Conservation (phyloP, 2,113 vertebrate genomes). For the Asarcornis scutulata region DNA sequence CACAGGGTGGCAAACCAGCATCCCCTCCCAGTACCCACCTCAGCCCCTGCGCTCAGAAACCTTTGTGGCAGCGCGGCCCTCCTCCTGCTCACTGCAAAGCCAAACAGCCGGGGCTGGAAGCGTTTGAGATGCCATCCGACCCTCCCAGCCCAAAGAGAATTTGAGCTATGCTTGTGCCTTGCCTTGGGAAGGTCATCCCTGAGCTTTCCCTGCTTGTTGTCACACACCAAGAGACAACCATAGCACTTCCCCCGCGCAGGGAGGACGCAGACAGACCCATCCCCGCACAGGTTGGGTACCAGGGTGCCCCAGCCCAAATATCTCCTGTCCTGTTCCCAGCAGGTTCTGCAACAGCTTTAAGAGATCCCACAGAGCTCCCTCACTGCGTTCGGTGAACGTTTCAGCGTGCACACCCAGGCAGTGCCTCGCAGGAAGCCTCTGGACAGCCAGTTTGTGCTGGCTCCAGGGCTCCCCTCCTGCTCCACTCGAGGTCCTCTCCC, state of each 20-base stretch:
- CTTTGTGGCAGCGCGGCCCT: background rate
- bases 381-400: accelerated
- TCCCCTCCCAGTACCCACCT: background rate
- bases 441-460: background rate
- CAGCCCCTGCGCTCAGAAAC: background rate
- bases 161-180: background rate
- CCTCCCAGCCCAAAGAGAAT: background rate
- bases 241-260: accelerated
- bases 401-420: background rate
- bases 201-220: background rate
- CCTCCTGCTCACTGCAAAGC: background rate
- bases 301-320: background rate
- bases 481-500: background rate
- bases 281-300: accelerated
- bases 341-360: background rate
- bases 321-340: background rate
- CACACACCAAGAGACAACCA: background rate
- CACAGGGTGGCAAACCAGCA: background rate
- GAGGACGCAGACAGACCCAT: background rate
- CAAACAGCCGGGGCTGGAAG: background rate
- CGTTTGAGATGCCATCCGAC: background rate
- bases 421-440: background rate
- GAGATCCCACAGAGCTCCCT: background rate
- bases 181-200: background rate
- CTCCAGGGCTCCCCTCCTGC: background rate